Evolutionary conservation across 2,888 invertebrate species (phyloP), one percentile per base, ranked within the genome.

Genomic region (Tenthredo scrophulariae): DNA sequence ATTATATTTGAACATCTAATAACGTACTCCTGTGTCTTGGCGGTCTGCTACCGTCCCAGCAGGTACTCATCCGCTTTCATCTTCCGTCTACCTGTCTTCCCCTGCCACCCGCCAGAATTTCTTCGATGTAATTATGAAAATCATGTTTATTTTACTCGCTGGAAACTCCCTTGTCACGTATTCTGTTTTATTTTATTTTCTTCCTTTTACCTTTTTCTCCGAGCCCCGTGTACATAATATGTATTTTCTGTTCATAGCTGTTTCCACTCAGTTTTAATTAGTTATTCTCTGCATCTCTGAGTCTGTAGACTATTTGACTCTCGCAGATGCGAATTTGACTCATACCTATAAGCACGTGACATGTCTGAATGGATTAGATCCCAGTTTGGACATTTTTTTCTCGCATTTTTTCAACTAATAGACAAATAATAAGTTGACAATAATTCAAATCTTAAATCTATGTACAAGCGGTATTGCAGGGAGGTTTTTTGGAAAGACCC

Each of bases 121-220:
- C 86, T 88, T 86, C 86, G 85, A 85, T 87, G 86, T 89, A 90
- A 91, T 91, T 90, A 91, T 88, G 88, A 89, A 90, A 90, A 90
- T 90, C 87, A 87, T 88, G 88, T 90, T 90, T 89, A 85, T 86
- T 89, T 87, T 87, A 87, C 85, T 86, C 46, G 50, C 77, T 33
- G 40, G 33, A 33, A 67, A 18, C 22, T 77, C 50, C 54, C 77
- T 54, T 54, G 77, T 77, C 77, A 33, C 77, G 77, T 54, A 22
- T 43, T 43, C 13, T 40, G 22, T 43, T 46, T 77, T 54, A 29
- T 18, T 54, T 29, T 29, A 18, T 54, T 77, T 50, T 9, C 54
- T 26, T 58, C 26, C 0, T 29, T 54, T 29, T 33, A 62, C 33
- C 62, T 54, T 79, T n/a, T 40, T 6, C 62, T 18, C 15, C 13